A percentile compares a stretch with the other conserved stretches of the same genome.
Conservation (phyloP, 1,140 invertebrate species). For the Listronotus bonariensis region DNA sequence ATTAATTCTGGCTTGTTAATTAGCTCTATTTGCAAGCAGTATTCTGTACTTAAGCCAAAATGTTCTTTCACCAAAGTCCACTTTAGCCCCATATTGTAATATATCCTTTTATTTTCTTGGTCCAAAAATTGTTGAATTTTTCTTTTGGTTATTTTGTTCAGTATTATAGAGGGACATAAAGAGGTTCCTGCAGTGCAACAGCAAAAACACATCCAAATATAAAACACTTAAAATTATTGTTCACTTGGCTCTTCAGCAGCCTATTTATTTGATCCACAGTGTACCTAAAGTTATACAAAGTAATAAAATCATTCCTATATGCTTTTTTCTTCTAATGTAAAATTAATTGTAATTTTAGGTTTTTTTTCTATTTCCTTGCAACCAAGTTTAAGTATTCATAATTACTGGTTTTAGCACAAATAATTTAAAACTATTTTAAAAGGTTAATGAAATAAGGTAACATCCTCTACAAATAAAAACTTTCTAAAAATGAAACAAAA, state of each 20-base stretch:
- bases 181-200: conserved; percentile 32
- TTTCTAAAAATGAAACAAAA: too few relatives aligned
- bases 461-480: too few relatives aligned
- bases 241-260: conserved; percentile 13
- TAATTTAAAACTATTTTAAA: too few relatives aligned
- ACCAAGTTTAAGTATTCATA: too few relatives aligned
- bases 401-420: too few relatives aligned
- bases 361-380: too few relatives aligned
- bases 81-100: conserved; percentile 33
- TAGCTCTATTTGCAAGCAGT: conserved; percentile 37
- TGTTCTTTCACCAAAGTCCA: conserved; percentile 29
- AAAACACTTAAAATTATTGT: conserved; percentile 21
- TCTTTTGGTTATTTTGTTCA: conserved; percentile 31
- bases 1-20: background rate
- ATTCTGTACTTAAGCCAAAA: conserved; percentile 33
- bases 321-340: too few relatives aligned
- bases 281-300: conserved; percentile 19
- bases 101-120: conserved; percentile 35
- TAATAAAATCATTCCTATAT: too few relatives aligned
- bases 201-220: conserved; percentile 27
- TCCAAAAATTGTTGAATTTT: conserved; percentile 25
- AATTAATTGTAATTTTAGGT: too few relatives aligned
- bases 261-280: conserved; percentile 35
- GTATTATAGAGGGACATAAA: conserved; percentile 19
- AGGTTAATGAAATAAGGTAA: too few relatives aligned